Evolutionary conservation across 2,113 vertebrate species (phyloP).

Genomic region (Apteryx mantelli): DNA sequence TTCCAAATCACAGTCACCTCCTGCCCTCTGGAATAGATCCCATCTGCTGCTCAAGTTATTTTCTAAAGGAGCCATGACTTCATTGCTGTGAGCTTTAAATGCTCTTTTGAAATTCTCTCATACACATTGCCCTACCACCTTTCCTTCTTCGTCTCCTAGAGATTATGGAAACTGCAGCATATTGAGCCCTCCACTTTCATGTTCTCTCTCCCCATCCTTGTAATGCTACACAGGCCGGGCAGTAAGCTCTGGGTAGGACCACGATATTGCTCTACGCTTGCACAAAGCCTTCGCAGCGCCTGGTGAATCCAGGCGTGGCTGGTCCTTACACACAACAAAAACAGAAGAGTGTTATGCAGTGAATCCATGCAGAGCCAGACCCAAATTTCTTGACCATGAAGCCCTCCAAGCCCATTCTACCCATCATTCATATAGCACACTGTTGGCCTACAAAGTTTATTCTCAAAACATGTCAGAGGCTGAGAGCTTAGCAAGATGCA

Average conservation of each 20-base stretch:
- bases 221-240: background rate
- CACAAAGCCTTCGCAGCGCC: background rate
- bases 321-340: rapidly evolving
- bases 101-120: background rate
- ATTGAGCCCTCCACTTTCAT: background rate
- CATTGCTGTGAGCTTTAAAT: background rate
- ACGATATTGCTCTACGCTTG: background rate
- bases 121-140: background rate
- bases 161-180: background rate
- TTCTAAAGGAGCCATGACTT: background rate
- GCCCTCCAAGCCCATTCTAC: background rate
- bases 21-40: background rate
- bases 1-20: slow-evolving; percentile 7
- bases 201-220: background rate
- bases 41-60: background rate
- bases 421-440: rapidly evolving
- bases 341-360: rapidly evolving
- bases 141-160: background rate
- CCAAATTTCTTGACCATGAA: background rate
- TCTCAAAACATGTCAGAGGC: background rate
- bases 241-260: rapidly evolving
- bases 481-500: rapidly evolving
- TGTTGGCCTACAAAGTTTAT: background rate
- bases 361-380: rapidly evolving
- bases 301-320: rapidly evolving